These are phyloP conservation scores for Asbolus verrucosus DNA, from an alignment of 1,140 invertebrate genomes.

Conservation along the genomic window DNA sequence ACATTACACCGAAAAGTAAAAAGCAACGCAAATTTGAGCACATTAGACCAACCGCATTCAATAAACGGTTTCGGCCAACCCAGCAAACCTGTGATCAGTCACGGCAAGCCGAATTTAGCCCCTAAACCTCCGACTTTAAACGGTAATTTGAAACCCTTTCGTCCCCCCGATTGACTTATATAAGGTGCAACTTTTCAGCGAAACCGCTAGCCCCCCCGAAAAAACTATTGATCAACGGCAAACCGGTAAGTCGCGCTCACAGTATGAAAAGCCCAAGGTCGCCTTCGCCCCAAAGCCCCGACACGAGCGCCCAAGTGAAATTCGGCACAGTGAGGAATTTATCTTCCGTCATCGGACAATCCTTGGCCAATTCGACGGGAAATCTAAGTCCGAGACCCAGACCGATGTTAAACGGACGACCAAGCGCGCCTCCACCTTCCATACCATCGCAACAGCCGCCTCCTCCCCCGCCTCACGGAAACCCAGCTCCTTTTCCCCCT, in stretches of 20 bases:
- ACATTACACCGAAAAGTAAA: slow-evolving; percentile 61
- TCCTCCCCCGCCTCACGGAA: slow-evolving; percentile 50
- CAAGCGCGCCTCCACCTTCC: slow-evolving; percentile 58
- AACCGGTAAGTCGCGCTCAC: slow-evolving; percentile 67
- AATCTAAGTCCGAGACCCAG: slow-evolving; percentile 39
- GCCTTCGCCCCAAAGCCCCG: slow-evolving; percentile 59
- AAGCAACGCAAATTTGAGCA: slow-evolving; percentile 61
- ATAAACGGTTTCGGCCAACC: slow-evolving; percentile 47
- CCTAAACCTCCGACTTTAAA: slow-evolving; percentile 68
- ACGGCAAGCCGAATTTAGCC: slow-evolving; percentile 71
- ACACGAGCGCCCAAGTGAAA: slow-evolving; percentile 49
- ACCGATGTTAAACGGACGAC: slow-evolving; percentile 53
- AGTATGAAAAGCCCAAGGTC: slow-evolving; percentile 69
- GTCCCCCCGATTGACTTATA: background rate
- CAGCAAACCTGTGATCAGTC: slow-evolving; percentile 60
- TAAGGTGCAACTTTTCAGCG: slow-evolving; percentile 44
- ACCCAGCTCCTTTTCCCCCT: slow-evolving; percentile 50
- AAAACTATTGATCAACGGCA: slow-evolving; percentile 67
- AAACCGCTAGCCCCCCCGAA: slow-evolving; percentile 60
- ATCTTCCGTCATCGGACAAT: slow-evolving; percentile 56
- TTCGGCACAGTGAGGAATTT: slow-evolving; percentile 61
- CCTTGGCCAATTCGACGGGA: slow-evolving; percentile 47
- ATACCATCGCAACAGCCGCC: slow-evolving; percentile 56
- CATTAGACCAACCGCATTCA: slow-evolving; percentile 54
- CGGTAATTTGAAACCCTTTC: slow-evolving; percentile 56